Evolutionary conservation across 2,797 vertebrate species (phyloP).

Genomic region (Galago senegalensis): DNA sequence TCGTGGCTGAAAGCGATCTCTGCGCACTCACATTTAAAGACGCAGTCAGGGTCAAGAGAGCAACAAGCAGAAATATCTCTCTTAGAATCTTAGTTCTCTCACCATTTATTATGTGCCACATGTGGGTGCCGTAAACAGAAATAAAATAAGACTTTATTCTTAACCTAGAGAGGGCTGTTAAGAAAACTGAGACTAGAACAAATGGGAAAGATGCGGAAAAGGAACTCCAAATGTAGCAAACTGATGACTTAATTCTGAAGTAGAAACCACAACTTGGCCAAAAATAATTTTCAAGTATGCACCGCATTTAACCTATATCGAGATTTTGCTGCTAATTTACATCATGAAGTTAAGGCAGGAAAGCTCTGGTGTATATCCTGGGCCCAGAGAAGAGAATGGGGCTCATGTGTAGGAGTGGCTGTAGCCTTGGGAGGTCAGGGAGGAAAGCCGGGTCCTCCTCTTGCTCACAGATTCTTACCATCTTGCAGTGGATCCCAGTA

Average conservation of each 20-base stretch:
- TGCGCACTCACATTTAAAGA: background rate
- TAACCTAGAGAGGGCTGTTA: background rate
- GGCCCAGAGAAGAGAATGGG: background rate
- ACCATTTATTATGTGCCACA: background rate
- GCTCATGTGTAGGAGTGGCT: background rate
- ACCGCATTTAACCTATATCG: background rate
- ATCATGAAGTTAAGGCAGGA: background rate
- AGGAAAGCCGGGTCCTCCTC: background rate
- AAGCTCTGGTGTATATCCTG: background rate
- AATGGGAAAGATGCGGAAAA: background rate
- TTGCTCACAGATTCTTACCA: background rate
- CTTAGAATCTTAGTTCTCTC: background rate
- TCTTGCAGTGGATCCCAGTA: background rate
- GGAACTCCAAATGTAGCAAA: background rate
- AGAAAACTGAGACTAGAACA: background rate
- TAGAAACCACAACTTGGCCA: background rate
- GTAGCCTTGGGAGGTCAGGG: background rate
- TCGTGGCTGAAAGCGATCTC: constrained; percentile 38
- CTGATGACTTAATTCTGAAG: background rate
- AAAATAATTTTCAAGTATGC: background rate
- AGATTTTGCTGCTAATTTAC: background rate
- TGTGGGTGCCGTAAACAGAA: background rate
- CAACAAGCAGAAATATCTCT: background rate
- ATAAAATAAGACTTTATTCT: background rate
- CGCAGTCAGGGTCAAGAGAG: background rate